Percentiles rank a stretch among this genome's conserved stretches.
phyloP scores from a whole-genome alignment of 2,797 vertebrate species.

The Diceros bicornis region DNA sequence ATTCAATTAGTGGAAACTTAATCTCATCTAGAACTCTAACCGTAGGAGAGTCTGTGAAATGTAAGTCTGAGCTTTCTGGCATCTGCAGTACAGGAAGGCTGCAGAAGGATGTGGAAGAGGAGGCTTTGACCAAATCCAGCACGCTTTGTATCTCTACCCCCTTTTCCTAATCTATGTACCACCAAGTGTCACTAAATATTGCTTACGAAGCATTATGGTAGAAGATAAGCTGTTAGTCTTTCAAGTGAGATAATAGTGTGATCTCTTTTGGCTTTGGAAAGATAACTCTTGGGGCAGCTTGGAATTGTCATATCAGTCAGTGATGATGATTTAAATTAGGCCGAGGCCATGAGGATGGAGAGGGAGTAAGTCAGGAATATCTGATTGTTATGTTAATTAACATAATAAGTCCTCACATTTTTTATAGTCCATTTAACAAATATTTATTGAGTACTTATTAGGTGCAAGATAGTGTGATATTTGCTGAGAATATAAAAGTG shows the following conservation, averaged over 20 bases:
- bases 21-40: neutral
- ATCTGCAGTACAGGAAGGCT: neutral
- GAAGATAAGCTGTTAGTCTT: neutral
- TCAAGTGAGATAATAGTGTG: neutral
- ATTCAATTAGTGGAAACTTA: neutral
- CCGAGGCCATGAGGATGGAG: neutral
- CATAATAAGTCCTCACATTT: neutral
- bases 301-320: neutral
- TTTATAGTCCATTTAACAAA: neutral
- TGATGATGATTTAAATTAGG: slow-evolving; percentile 16
- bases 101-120: neutral
- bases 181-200: neutral
- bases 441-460: neutral
- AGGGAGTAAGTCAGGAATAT: neutral
- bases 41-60: neutral
- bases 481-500: neutral
- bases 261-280: neutral
- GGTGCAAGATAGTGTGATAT: neutral
- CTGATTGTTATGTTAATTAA: neutral
- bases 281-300: neutral
- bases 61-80: neutral
- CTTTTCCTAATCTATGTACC: neutral
- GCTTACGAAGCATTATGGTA: neutral
- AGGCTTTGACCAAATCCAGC: neutral
- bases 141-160: neutral